Conservation (phyloP, 1,140 invertebrate species). For the Mizuhopecten yessoensis region DNA sequence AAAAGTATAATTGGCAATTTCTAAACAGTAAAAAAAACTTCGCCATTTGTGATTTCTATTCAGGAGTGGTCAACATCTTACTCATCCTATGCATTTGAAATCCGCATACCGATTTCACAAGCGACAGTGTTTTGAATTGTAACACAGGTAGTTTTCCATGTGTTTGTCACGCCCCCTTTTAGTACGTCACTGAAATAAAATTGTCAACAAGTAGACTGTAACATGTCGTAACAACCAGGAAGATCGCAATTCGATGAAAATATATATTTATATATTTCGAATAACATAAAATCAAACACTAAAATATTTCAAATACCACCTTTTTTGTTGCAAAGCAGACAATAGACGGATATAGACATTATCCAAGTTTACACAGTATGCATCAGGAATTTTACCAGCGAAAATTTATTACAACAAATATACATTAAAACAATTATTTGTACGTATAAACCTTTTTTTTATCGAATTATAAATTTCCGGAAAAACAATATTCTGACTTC, state of each 20-base stretch:
- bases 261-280: background rate
- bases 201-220: background rate
- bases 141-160: background rate
- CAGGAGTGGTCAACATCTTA: background rate
- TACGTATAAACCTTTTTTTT: too few relatives aligned
- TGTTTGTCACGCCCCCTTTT: background rate
- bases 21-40: too few relatives aligned
- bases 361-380: too few relatives aligned
- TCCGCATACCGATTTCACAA: background rate
- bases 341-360: too few relatives aligned
- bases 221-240: background rate
- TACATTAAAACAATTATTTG: too few relatives aligned
- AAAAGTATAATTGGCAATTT: too few relatives aligned
- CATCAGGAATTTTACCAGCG: too few relatives aligned
- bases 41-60: too few relatives aligned
- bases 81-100: background rate
- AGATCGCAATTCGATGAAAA: background rate
- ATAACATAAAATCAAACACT: background rate
- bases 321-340: too few relatives aligned
- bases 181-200: background rate
- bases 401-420: too few relatives aligned
- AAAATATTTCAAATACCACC: background rate
- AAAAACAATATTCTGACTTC: too few relatives aligned
- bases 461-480: too few relatives aligned
- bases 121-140: background rate